Evolutionary conservation across 2,113 vertebrate species (phyloP), one percentile per base, ranked within the genome.

Genomic region (Siniperca knerii): DNA sequence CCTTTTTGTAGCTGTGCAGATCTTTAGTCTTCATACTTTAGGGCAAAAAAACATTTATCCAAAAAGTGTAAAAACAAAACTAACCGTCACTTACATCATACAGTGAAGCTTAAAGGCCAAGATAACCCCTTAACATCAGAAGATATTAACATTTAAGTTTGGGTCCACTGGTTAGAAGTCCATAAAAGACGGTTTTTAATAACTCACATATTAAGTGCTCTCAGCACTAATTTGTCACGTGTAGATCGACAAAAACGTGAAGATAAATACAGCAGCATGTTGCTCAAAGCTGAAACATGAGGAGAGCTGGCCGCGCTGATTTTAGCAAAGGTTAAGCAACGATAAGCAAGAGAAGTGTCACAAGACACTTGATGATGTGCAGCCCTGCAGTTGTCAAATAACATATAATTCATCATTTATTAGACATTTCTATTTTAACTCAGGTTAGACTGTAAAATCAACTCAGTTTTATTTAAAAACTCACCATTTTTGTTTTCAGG

Each of bases 211-310:
- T 85, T 77, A 69, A 74, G 1, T 23, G 15, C 29, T 40, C 25
- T 60, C 75, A n/a, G 12, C 33, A 18, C 52, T 12, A n/a, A 69
- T 78, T 75, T 29, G 72, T 54, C 85, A 83, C 65, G 20, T 86
- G 86, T 79, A 8, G 8, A 40, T 50, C 9, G 50, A 75, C 18
- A 4, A 37, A 84, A 84, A 79, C 18, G 33, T 78, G 74, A 75
- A 20, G 57, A 77, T 15, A 69, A 68, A 62, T 8, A 18, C 11
- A 48, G 79, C 52, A 65, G 77, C 57, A 25, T 61, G 74, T 57
- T 35, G 55, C 40, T 70, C 61, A 76, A 52, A 52, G 40, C n/a
- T 78, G 86, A 93, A 92, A 90, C 9, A 21, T 75, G 82, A 89
- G 81, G 12, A 74, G 78, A 42, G 50, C 67, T 66, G 78, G 70